Evolutionary conservation across 2,888 invertebrate genomes (phyloP).

Genomic region (Pseudanteris insignis): DNA sequence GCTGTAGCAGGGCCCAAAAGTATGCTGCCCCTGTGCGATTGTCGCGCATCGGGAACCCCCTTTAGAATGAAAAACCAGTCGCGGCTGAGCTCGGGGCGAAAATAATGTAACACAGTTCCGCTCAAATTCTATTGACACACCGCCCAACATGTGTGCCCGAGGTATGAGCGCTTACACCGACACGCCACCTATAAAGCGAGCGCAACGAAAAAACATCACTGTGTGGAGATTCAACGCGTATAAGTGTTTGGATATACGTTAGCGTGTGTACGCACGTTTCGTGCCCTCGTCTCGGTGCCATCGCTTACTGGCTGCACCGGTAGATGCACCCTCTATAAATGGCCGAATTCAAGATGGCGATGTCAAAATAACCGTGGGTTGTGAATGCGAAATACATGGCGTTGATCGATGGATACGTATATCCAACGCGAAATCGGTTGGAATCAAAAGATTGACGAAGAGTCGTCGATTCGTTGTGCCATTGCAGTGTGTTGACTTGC

Average conservation of each 20-base stretch:
- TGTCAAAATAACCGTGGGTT: conserved; percentile 57
- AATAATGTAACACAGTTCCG: conserved; percentile 57
- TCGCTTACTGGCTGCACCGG: conserved; percentile 35
- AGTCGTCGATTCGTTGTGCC: too few species aligned
- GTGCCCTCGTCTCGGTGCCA: conserved; percentile 18
- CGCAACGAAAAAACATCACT: conserved; percentile 27
- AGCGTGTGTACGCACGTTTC: conserved; percentile 30
- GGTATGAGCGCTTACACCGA: not conserved
- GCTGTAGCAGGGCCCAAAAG: conserved; percentile 37
- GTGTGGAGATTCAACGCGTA: conserved; percentile 20
- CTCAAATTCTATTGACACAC: conserved; percentile 56
- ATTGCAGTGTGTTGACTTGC: too few species aligned
- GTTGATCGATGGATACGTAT: conserved; percentile 30
- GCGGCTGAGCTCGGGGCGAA: conserved; percentile 45
- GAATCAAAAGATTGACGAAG: too few species aligned
- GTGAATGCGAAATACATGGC: conserved; percentile 28
- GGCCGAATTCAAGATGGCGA: conserved; percentile 58
- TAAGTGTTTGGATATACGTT: conserved; percentile 32
- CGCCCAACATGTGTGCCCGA: conserved; percentile 46
- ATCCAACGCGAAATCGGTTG: too few species aligned
- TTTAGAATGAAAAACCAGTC: conserved; percentile 44
- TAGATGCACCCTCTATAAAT: conserved; percentile 50
- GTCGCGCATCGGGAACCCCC: conserved; percentile 31
- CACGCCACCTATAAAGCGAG: not conserved
- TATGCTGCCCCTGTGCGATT: conserved; percentile 31